Base-by-base conservation (phyloP, 2,888 invertebrate species). In the Callosobruchus maculatus region DNA sequence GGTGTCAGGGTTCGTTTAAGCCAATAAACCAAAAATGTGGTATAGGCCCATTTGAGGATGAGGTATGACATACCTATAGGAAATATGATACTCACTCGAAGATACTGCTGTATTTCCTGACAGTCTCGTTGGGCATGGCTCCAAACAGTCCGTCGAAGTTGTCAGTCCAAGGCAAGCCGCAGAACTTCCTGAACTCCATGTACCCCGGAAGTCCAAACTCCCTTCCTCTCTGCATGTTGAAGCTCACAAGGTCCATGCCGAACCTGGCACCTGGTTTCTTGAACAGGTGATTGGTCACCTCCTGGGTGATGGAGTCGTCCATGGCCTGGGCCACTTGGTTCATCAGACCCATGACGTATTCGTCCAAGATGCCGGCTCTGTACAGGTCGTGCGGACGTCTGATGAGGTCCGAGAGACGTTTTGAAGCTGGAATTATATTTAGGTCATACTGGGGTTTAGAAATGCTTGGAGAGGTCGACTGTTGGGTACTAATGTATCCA, bases 311-410 rank as follows among this genome's bases (percentile, higher is more conserved):
- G 0, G 96, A 96, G 85, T 97, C 96, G 85, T 97, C 97, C 95
- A 97, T 96, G 83, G 96, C 96, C 87, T 97, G 96, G 0, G 97
- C 96, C 22, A 96, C 96, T 89, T 97, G 97, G 86, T 97, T 97
- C 93, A 96, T 94, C 78, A 97, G 88, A 67, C 97, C 97, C 94
- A 96, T 95, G 66, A 97, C 92, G 85, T 97, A 97, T 87, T 97
- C 96, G 84, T 97, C 97, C 31, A 97, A 88, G 2, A 96, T 94
- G 73, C 97, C 96, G 21, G 97, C 95, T 83, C 96, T 90, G 87
- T 97, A 97, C 78, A 97, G 88, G 86, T 97, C 96, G 85, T 93
- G 96, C 0, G 97, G 97, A 82, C 96, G 91, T 81, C 96, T 91
- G 83, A 97, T 96, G 74, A 97, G 89, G 84, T 96, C 95, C 0